Base-by-base conservation (phyloP, 2,888 invertebrate species). In the Macaria notata region DNA sequence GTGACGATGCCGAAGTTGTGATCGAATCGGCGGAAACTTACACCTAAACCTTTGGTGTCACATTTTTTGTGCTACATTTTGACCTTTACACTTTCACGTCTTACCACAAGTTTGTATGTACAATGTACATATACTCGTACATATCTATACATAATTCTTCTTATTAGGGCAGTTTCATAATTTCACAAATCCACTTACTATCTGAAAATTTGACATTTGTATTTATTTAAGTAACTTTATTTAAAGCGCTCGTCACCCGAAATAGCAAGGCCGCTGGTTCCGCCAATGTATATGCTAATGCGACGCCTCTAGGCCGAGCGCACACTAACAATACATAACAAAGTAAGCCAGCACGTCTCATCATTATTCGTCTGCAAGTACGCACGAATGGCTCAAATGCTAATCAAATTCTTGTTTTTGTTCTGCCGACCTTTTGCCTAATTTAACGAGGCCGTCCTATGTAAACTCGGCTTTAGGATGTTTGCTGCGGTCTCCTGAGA, bases 331-430 rank as follows among this genome's bases (percentile, higher is more conserved):
- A 38, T n/a, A 50, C 44, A 45, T 30, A 50, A 49, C 36, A 19
- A 54, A 50, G 43, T 44, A 49, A 31, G n/a, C 54, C 53, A 62
- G 7, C 54, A 46, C 50, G 9, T 48, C 62, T 69, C 70, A 77
- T 77, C 67, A 70, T 68, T 74, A 77, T 77, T 68, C 74, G 59
- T 56, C 54, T 54, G 62, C 61, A 56, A 60, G 65, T 59, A 61
- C 66, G 53, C 59, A 64, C 59, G 59, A 66, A 71, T 71, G 68
- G 68, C 62, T 70, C 66, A 71, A 71, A 77, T 78, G 74, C 70
- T 78, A 78, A 78, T 78, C 74, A 70, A 76, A 76, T 71, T 75
- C 71, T 70, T 78, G 76, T 74, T 76, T 75, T 76, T 76, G 76
- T 76, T 76, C 68, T 58, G 53, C 63, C 71, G 66, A 72, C 71